Evolutionary conservation across 2,888 invertebrate genomes (phyloP).

Genomic region (Drosophila silvestris): DNA sequence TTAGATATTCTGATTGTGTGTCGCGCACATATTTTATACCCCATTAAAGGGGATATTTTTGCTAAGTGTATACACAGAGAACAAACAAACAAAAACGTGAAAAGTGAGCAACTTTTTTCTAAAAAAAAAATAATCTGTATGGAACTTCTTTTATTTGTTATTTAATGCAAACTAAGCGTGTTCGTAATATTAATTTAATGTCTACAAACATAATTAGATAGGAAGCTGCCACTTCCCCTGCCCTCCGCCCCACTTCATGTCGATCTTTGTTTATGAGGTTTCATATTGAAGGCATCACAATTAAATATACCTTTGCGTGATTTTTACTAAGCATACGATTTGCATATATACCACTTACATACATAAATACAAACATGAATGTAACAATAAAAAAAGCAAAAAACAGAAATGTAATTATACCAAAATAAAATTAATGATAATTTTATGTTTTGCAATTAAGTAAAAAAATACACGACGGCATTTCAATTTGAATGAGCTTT

Average conservation of each 20-base stretch:
- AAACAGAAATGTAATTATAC: slow-evolving; percentile 74
- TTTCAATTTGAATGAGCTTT: slow-evolving; percentile 7
- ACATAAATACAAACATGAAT: slow-evolving; percentile 29
- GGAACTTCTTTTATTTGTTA: slow-evolving; percentile 73
- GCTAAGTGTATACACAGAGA: slow-evolving; percentile 72
- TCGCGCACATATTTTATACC: slow-evolving; percentile 24
- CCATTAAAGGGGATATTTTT: slow-evolving; percentile 59
- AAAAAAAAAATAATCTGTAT: slow-evolving; percentile 24
- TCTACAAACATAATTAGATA: slow-evolving; percentile 46
- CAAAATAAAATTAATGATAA: slow-evolving; percentile 77
- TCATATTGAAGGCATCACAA: slow-evolving; percentile 65
- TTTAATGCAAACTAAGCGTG: slow-evolving; percentile 77
- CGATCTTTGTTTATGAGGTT: slow-evolving; percentile 43
- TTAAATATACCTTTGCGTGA: slow-evolving; percentile 74
- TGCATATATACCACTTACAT: slow-evolving; percentile 35
- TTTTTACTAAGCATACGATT: slow-evolving; percentile 67
- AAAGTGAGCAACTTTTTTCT: slow-evolving; percentile 35
- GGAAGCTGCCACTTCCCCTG: slow-evolving; percentile 40
- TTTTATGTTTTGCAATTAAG: slow-evolving; percentile 78
- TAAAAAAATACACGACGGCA: slow-evolving; percentile 27
- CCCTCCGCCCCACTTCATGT: slow-evolving; percentile 31
- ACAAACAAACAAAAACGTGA: slow-evolving; percentile 15
- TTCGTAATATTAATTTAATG: slow-evolving; percentile 73
- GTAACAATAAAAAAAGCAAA: slow-evolving; percentile 47
- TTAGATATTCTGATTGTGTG: slow-evolving; percentile 32